Conservation (phyloP, 2,888 invertebrate genomes). For the Pollenia labialis region DNA sequence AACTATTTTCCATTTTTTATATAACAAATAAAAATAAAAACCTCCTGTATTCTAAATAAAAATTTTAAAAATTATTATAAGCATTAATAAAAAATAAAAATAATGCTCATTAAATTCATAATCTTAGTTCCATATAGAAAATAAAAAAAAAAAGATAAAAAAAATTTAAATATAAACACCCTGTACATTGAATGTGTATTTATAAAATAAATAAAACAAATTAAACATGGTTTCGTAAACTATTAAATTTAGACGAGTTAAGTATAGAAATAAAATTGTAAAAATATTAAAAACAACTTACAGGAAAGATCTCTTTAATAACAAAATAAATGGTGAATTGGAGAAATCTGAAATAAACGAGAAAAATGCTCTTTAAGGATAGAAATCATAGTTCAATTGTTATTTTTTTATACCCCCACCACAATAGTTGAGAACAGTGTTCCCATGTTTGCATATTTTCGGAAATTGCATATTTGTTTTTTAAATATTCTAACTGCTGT, state of each 20-base stretch:
- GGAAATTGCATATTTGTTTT: no score
- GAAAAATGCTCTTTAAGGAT: no score
- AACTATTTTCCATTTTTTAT: slow-evolving; percentile 45
- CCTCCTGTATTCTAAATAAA: slow-evolving; percentile 16
- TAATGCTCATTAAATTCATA: slow-evolving; percentile 9
- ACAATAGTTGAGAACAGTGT: no score
- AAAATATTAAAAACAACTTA: not conserved
- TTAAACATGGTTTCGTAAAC: slow-evolving; percentile 74
- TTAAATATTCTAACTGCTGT: no score
- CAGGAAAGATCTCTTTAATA: slow-evolving; percentile 5
- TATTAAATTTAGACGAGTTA: slow-evolving; percentile 52
- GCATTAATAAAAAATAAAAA: not conserved
- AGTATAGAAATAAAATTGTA: slow-evolving; percentile 8
- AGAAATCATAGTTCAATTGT: no score
- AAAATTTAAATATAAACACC: not conserved
- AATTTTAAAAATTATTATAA: slow-evolving; percentile 6
- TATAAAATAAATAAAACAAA: slow-evolving; percentile 37
- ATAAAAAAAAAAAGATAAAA: not conserved
- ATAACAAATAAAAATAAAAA: slow-evolving; percentile 10
- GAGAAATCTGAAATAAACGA: no score
- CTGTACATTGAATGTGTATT: slow-evolving; percentile 47
- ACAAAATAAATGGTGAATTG: not conserved
- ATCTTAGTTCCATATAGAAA: slow-evolving; percentile 10
- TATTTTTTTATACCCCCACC: no score
- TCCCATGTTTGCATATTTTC: no score